Conservation (phyloP, 1,140 invertebrate species). For the Aphelenchoides besseyi region DNA sequence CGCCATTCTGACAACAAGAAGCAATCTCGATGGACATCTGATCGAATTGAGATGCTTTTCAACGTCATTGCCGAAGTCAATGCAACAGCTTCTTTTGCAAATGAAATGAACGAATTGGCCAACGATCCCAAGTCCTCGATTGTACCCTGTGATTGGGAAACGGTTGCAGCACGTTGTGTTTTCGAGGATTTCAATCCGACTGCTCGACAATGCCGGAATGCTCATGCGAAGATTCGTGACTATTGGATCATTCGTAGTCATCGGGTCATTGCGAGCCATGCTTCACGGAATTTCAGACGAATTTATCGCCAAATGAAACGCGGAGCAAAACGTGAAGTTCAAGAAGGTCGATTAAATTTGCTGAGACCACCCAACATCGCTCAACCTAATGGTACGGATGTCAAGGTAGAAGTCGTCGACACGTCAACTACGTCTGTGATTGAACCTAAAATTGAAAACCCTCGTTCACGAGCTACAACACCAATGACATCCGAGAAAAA, state of each 20-base stretch:
- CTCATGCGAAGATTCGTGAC: background rate
- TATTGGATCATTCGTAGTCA: background rate
- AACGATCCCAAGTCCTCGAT: background rate
- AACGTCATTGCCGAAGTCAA: background rate
- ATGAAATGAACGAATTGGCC: too few species aligned
- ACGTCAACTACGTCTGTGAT: background rate
- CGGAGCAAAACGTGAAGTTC: background rate
- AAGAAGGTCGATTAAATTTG: too few species aligned
- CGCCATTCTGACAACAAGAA: background rate
- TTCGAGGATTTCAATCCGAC: slow-evolving; percentile 10
- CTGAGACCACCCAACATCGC: too few species aligned
- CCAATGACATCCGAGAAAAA: too few species aligned
- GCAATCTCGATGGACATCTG: background rate
- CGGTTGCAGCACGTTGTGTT: background rate
- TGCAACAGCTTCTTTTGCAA: background rate
- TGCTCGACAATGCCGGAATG: slow-evolving; percentile 4
- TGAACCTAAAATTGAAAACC: background rate
- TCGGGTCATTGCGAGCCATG: background rate
- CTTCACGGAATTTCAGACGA: background rate
- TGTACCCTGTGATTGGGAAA: background rate
- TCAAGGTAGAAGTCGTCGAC: background rate
- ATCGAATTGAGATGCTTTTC: background rate
- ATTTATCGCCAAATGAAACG: background rate
- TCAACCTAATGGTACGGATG: too few species aligned
- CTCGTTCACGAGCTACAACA: background rate